Base-by-base conservation (phyloP, 2,888 invertebrate genomes). In the Drosophila peninsularis region DNA sequence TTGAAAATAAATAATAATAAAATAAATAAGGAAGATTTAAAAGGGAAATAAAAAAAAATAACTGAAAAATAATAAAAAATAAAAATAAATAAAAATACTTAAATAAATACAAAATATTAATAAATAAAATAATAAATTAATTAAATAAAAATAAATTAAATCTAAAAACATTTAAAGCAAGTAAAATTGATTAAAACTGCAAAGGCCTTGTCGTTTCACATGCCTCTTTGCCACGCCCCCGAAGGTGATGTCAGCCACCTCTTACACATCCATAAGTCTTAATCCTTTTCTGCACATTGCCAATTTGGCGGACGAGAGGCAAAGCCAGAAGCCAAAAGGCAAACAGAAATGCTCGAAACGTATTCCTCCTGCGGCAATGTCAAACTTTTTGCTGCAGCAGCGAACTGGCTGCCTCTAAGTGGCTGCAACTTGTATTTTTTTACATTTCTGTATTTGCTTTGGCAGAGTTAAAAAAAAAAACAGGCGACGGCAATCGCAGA, bases 351-450 rank as follows among this genome's bases (percentile, higher is more conserved):
- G 66, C 70, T 66, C 2, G 54, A 67, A 70, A 65, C 69, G 67
- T 73, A 73, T 73, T 80, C 72, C 56, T 61, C 55, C 69, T 56
- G 66, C 77, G 77, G 63, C 68, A 50, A 34, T 34, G 34, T 50
- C 56, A 80, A 80, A 80, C 49, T 80, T 82, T 69, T 79, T 50
- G 44, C 41, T 11, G 39, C 24, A 41, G 39, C 36, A 21, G 21
- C 14, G 34, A 57, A 37, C 52, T 69, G 53, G 30, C 60, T 56
- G 54, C 39, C 53, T 50, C 69, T 74, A 80, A 82, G 88, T 88
- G 85, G 75, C 85, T 57, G 17, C 24, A 32, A 50, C 34, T 50
- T 50, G 9, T 9, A 19, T 34, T 34, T n/a, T 50, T 34, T 21
- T 50, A 5, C 30, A 13, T 50, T 34, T 50, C 36, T 37, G 14